Evolutionary conservation across 2,113 vertebrate species (phyloP).

Genomic region (Grammomys dolichurus): DNA sequence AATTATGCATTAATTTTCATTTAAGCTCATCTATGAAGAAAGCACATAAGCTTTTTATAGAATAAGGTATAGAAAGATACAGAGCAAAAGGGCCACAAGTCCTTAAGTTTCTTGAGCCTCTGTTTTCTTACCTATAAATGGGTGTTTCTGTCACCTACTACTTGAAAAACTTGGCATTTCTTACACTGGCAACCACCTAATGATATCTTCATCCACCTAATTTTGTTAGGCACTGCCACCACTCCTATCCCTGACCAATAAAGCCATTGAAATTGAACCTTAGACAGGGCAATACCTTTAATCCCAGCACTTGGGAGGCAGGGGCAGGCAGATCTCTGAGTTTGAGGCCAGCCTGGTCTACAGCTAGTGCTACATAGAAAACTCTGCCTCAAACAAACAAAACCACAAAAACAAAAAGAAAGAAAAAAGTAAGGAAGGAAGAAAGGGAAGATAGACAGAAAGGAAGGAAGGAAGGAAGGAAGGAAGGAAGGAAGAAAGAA

Average conservation of each 20-base stretch:
- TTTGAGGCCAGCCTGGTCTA: background rate
- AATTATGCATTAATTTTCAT: constrained; percentile 1
- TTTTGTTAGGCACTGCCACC: background rate
- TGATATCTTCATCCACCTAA: constrained; percentile 19
- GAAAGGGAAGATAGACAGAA: no score
- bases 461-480: no score
- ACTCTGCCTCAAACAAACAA: background rate
- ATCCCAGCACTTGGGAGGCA: background rate
- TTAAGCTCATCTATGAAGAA: constrained; percentile 49
- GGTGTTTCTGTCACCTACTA: background rate
- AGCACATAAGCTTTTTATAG: constrained; percentile 40
- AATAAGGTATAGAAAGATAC: constrained; percentile 49
- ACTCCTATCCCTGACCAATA: background rate
- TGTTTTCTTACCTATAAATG: background rate
- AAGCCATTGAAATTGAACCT: background rate
- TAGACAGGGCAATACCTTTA: background rate
- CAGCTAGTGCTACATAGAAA: background rate
- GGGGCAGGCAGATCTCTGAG: background rate
- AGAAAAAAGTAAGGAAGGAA: no score
- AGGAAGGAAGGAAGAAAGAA: no score
- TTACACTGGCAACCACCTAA: constrained; percentile 15
- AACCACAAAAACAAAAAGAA: background rate
- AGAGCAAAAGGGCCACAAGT: constrained; percentile 38
- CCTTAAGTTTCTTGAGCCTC: background rate
- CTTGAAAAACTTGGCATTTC: constrained; percentile 43